Conservation (phyloP, 2,797 vertebrate genomes). For the Sebastolobus alascanus region DNA sequence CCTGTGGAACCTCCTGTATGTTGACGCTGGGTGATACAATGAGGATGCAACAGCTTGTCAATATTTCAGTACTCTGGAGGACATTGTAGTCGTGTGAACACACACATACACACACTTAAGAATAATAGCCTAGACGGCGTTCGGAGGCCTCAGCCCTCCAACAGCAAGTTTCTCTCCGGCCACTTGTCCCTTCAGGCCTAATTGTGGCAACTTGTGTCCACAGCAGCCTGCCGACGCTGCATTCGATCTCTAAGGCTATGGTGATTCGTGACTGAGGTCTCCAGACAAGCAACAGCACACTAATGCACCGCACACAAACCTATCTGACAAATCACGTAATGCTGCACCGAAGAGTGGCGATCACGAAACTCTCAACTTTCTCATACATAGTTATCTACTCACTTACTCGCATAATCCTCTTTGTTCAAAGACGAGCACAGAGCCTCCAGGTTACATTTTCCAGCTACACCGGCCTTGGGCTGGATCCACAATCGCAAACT, state of each 20-base stretch:
- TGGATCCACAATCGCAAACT: constrained; percentile 34
- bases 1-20: constrained; percentile 21
- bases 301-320: neutral
- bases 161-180: constrained; percentile 71
- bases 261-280: constrained; percentile 23
- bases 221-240: constrained; percentile 24
- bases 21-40: constrained; percentile 76
- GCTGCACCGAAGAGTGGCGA: neutral
- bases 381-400: constrained; percentile 34
- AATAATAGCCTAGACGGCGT: constrained; percentile 52
- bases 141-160: constrained; percentile 47
- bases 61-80: constrained; percentile 52
- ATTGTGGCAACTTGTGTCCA: constrained; percentile 51
- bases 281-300: neutral
- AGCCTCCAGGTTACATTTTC: constrained; percentile 39
- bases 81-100: constrained; percentile 40
- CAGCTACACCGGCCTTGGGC: constrained; percentile 30
- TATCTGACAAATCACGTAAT: neutral
- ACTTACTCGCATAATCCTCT: constrained; percentile 44
- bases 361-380: constrained; percentile 27
- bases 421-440: constrained; percentile 50
- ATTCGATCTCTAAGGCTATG: constrained; percentile 11
- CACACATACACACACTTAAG: constrained; percentile 25
- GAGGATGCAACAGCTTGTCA: constrained; percentile 75
- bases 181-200: constrained; percentile 73